Conservation (phyloP, 2,888 invertebrate genomes). For the Ochlodes sylvanus region DNA sequence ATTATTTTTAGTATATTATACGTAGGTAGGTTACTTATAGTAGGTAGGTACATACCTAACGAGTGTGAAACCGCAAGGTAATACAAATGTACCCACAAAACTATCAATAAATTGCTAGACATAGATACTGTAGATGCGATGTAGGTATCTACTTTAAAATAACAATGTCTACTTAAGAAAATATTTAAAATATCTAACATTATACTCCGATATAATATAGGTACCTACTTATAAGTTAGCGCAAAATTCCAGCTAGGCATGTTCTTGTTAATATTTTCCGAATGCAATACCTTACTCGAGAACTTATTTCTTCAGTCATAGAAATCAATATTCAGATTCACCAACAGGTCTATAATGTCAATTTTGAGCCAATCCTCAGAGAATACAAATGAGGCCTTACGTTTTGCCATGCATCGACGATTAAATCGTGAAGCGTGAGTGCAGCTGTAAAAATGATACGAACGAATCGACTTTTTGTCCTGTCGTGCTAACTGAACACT, state of each 20-base stretch:
- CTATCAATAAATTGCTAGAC: neutral
- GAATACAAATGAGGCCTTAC: conserved; percentile 47
- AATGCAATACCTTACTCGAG: neutral
- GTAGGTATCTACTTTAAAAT: no score
- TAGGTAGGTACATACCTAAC: no score
- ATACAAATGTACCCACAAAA: neutral
- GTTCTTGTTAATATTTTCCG: conserved; percentile 14
- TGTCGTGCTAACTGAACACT: conserved; percentile 47
- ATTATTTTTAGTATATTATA: no score
- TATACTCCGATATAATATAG: no score
- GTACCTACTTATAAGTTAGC: no score
- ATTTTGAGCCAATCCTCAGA: conserved; percentile 22
- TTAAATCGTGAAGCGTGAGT: conserved; percentile 55
- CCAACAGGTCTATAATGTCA: conserved; percentile 27
- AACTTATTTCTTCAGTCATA: conserved; percentile 20
- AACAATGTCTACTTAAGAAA: no score
- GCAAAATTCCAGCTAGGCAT: conserved; percentile 7
- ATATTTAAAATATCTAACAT: no score
- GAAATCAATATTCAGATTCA: conserved; percentile 35
- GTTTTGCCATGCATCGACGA: conserved; percentile 58
- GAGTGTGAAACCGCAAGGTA: no score
- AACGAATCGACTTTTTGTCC: conserved; percentile 57
- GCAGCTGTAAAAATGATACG: conserved; percentile 78
- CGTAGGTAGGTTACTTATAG: no score
- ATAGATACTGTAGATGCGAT: no score